Percentiles rank a stretch among this genome's conserved stretches.
Evolutionary conservation across 2,113 vertebrate species (phyloP).

Genomic region (Spilogale gracilis): DNA sequence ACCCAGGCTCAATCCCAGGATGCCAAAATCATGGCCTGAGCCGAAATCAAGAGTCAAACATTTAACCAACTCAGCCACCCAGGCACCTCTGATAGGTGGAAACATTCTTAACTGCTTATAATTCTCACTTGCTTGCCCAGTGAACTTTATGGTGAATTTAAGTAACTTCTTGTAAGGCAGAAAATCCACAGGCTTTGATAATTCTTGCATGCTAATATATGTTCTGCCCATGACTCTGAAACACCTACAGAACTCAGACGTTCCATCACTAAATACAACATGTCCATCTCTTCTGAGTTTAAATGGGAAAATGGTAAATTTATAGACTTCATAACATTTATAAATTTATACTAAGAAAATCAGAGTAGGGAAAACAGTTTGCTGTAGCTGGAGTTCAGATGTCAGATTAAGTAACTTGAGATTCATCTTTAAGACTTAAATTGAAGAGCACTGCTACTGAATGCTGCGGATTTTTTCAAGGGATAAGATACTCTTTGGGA

Average conservation of each 20-base stretch:
- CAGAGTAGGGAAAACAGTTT: background rate
- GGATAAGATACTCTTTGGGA: background rate
- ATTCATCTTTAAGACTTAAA: background rate
- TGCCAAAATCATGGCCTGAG: background rate
- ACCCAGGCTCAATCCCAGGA: background rate
- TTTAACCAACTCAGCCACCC: background rate
- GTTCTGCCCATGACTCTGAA: background rate
- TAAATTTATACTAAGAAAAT: conserved; percentile 11
- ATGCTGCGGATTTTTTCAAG: conserved; percentile 1
- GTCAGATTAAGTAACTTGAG: background rate
- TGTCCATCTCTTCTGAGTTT: background rate
- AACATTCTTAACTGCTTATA: background rate
- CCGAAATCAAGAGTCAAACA: background rate
- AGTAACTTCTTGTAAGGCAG: background rate
- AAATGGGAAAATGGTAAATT: background rate
- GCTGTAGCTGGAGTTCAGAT: background rate
- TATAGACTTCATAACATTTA: background rate
- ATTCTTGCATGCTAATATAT: background rate
- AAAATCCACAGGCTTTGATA: background rate
- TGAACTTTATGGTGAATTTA: background rate
- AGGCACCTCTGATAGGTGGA: background rate
- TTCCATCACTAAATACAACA: background rate
- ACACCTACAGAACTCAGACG: background rate
- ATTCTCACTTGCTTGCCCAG: background rate
- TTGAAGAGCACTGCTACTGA: background rate